Evolutionary conservation across 2,888 invertebrate species (phyloP).

Genomic region (Caenorhabditis wallacei): DNA sequence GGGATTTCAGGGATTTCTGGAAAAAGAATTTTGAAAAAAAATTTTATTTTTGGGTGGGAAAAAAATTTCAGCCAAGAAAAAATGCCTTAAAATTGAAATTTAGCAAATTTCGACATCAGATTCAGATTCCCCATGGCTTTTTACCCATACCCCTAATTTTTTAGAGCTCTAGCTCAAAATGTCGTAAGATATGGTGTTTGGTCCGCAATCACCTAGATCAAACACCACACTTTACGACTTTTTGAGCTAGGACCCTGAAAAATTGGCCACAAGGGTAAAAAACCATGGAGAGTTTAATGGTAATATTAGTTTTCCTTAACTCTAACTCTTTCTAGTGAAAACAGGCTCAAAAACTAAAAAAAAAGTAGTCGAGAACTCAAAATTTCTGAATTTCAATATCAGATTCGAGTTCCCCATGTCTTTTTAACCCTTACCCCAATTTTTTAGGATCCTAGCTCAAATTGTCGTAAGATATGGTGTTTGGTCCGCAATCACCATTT

Average conservation of each 20-base stretch:
- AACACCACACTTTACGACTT: not conserved
- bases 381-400: too few species aligned
- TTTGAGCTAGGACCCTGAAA: not conserved
- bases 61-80: too few species aligned
- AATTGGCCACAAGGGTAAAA: not conserved
- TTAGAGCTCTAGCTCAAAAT: not conserved
- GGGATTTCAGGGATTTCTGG: too few species aligned
- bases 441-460: too few species aligned
- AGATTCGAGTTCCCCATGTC: too few species aligned
- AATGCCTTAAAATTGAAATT: not conserved
- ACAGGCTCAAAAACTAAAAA: too few species aligned
- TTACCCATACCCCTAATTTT: not conserved
- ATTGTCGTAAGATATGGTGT: too few species aligned
- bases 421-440: too few species aligned
- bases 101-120: not conserved
- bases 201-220: not conserved
- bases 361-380: too few species aligned
- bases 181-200: slow-evolving; percentile 2
- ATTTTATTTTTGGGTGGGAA: too few species aligned
- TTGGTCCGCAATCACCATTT: too few species aligned
- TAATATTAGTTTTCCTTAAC: not conserved
- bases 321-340: not conserved
- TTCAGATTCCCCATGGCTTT: not conserved
- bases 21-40: too few species aligned
- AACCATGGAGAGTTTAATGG: not conserved